Evolutionary conservation across 2,888 invertebrate genomes (phyloP), one percentile per base, ranked within the genome.

Genomic region (Drosophila formosana): DNA sequence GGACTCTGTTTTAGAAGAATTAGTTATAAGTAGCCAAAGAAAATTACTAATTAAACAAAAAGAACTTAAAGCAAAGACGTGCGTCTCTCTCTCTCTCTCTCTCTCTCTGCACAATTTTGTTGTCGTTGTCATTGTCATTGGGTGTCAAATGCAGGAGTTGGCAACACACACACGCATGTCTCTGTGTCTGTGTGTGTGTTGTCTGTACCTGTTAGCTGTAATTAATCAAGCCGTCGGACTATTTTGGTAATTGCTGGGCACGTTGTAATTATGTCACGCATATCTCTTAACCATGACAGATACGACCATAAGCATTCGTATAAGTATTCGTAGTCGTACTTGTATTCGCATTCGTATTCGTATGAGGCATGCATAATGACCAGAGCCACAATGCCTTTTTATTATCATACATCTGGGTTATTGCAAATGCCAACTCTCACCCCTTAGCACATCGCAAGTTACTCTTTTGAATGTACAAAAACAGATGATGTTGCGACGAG

Each of bases 211-310:
- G 78, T 74, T 75, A 69, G 68, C 74, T 75, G 74, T 78, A 78
- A 75, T 75, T 75, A 75, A 75, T 75, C 75, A 75, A 75, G 69
- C 61, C 53, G 75, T 78, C 78, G 50, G 69, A 39, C 57, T 78
- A 78, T 78, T 74, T 78, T 58, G 61, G 75, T 78, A 78, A 75
- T 78, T 75, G 75, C 75, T 49, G 64, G 64, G 32, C 69, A 62
- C 64, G 49, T 65, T 75, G 74, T 75, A 78, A 78, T 75, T 78
- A 75, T 73, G 69, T 78, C 75, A 52, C 69, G 74, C 75, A 62
- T 75, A 70, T 78, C 55, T 65, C 45, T 43, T 11, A 28, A 37
- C 51, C 58, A 51, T 64, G 64, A 64, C 64, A 67, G 56, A 64
- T 51, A 47, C 30, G 28, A 39, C 39, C 39, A 41, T 41, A 11